Conservation (phyloP, 1,140 invertebrate genomes). For the Drosophila takahashii region DNA sequence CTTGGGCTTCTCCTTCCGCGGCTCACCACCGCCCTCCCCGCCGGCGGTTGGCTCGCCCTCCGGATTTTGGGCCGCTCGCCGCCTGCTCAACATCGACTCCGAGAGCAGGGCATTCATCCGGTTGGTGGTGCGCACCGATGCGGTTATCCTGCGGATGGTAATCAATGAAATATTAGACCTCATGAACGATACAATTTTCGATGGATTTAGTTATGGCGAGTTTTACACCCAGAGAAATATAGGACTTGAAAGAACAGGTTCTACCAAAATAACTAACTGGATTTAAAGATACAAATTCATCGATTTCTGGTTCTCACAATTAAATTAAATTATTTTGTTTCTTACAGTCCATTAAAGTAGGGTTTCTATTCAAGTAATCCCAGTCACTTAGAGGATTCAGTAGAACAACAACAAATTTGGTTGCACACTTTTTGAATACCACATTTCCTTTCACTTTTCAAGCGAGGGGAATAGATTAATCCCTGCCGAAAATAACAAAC, state of each 20-base stretch:
- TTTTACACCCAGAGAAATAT: background rate
- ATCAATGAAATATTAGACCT: background rate
- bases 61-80: constrained; percentile 58
- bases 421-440: too few relatives aligned
- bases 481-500: too few relatives aligned
- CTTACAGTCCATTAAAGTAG: too few relatives aligned
- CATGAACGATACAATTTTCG: background rate
- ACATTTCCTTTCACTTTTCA: too few relatives aligned
- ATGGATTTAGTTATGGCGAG: background rate
- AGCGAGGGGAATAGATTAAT: too few relatives aligned
- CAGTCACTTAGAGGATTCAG: too few relatives aligned
- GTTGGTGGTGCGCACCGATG: constrained; percentile 82
- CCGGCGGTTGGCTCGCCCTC: constrained; percentile 32
- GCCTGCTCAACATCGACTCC: constrained; percentile 74
- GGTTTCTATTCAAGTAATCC: too few relatives aligned
- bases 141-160: constrained; percentile 68
- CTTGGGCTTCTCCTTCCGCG: constrained; percentile 69
- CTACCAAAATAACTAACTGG: too few relatives aligned
- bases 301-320: too few relatives aligned
- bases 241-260: background rate
- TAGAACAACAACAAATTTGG: too few relatives aligned
- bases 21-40: constrained; percentile 35
- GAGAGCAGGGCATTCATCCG: constrained; percentile 83
- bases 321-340: too few relatives aligned
- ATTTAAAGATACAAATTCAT: too few relatives aligned